Conservation (phyloP, 2,113 vertebrate species). For the Petaurus breviceps region DNA sequence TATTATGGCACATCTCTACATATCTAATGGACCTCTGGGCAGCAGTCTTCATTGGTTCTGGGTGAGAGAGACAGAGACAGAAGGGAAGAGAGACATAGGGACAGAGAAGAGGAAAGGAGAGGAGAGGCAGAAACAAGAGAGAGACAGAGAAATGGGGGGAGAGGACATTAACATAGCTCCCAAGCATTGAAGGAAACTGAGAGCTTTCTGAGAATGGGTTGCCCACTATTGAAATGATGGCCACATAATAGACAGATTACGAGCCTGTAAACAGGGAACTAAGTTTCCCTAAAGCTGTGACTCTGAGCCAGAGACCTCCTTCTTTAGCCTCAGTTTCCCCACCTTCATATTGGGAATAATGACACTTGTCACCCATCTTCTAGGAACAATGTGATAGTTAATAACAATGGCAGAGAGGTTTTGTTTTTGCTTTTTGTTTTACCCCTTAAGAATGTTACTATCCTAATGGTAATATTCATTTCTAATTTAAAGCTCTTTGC, state of each 20-base stretch:
- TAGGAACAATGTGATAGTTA: background rate
- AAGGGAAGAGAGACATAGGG: background rate
- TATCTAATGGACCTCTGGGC: background rate
- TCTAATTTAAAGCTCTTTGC: background rate
- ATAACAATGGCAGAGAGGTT: background rate
- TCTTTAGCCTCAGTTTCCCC: background rate
- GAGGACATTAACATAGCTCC: background rate
- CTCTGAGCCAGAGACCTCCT: background rate
- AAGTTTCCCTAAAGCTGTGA: background rate
- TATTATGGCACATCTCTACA: fast-evolving
- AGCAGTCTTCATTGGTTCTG: background rate
- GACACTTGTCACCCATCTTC: background rate
- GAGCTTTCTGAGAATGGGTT: background rate
- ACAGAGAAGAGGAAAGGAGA: background rate
- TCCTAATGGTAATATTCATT: background rate
- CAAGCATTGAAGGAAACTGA: background rate
- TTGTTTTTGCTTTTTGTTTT: too few relatives aligned
- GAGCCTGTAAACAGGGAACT: background rate
- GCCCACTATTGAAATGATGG: background rate
- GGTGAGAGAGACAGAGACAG: background rate
- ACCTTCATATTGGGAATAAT: background rate
- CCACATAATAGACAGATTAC: background rate
- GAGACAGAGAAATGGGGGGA: background rate
- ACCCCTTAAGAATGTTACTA: background rate
- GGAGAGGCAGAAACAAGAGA: background rate